Evolutionary conservation across 2,113 vertebrate genomes (phyloP), one percentile per base, ranked within the genome.

Genomic region (Ploceus nigricollis): DNA sequence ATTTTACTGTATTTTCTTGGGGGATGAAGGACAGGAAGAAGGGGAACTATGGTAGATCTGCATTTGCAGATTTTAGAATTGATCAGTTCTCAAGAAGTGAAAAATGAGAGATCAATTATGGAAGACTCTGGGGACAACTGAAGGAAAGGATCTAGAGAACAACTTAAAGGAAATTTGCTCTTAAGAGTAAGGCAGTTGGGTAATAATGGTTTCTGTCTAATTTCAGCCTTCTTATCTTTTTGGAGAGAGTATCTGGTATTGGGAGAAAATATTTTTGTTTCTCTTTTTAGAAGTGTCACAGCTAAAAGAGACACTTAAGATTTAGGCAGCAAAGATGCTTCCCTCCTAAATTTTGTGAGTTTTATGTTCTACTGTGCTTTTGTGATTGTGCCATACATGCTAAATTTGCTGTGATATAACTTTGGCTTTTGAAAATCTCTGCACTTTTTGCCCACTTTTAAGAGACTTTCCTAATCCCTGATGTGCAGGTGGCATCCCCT

Each of bases 381-480:
- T 90, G 88, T 96, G 86, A 83, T 65, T 69, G 88, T 95, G 77
- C 96, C 93, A 95, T 94, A 84, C 9, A 1, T 93, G 88, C 88
- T 79, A 90, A 94, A 95, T 95, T 76, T 89, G 60, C 73, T 97
- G 79, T 96, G 82, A 51, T 90, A 56, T 90, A 68, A 85, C 93
- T 96, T 92, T 93, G 69, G 89, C 76, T 93, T 94, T 96, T 92
- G 70, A 81, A 93, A 84, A 89, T 92, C 83, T 96, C 82, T 92
- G 76, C 90, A 65, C 88, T 92, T 95, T 77, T 89, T 96, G 95
- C 92, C 88, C 92, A 93, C 80, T 93, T 95, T 65, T 92, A 94
- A 95, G 93, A 95, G 82, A 87, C 61, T 94, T 93, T 90, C 93
- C 92, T 95, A 92, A 96, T 96, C 96, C 90, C 92, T 96, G 85